A percentile compares a stretch with the other conserved stretches of the same genome.
phyloP scores from a whole-genome alignment of 1,140 invertebrate species.

The Gryon sp. region DNA sequence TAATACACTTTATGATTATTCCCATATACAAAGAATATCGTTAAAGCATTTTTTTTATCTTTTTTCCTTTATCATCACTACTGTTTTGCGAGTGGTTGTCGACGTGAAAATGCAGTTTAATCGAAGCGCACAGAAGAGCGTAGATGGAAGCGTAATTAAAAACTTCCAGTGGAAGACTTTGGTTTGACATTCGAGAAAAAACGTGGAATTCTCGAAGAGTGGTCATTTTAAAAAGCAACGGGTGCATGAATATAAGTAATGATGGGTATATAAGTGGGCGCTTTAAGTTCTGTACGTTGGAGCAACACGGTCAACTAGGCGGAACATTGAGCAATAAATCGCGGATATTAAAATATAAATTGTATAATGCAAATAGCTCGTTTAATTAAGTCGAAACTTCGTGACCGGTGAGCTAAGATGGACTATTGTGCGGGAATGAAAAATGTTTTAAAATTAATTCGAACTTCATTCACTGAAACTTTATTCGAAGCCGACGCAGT shows the following conservation, averaged over 20 bases:
- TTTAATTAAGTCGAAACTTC: constrained; percentile 68
- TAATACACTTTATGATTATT: no score
- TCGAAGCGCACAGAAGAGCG: not conserved
- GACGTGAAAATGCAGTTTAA: constrained; percentile 10
- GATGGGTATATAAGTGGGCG: constrained; percentile 10
- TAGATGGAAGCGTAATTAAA: constrained; percentile 19
- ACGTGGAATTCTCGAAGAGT: constrained; percentile 1
- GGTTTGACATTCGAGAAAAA: constrained; percentile 9
- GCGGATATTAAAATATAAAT: constrained; percentile 67
- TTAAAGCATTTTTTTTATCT: no score
- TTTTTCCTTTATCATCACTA: not conserved
- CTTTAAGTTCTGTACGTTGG: constrained; percentile 10
- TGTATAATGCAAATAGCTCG: constrained; percentile 59
- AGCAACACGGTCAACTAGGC: constrained; percentile 17
- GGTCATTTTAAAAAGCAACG: constrained; percentile 10
- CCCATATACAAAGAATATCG: no score
- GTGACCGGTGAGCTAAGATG: not conserved
- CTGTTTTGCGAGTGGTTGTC: not conserved
- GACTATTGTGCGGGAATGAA: not conserved
- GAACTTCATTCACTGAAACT: constrained; percentile 1
- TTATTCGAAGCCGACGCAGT: constrained; percentile 2
- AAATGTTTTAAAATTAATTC: constrained; percentile 20
- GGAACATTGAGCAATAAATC: constrained; percentile 53
- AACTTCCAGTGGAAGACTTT: constrained; percentile 9
- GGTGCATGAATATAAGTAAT: constrained; percentile 15